Percentiles rank a stretch among this genome's conserved stretches.
These are phyloP conservation scores for Chiloscyllium punctatum DNA, from an alignment of 2,797 vertebrate species.

Conservation along the genomic window DNA sequence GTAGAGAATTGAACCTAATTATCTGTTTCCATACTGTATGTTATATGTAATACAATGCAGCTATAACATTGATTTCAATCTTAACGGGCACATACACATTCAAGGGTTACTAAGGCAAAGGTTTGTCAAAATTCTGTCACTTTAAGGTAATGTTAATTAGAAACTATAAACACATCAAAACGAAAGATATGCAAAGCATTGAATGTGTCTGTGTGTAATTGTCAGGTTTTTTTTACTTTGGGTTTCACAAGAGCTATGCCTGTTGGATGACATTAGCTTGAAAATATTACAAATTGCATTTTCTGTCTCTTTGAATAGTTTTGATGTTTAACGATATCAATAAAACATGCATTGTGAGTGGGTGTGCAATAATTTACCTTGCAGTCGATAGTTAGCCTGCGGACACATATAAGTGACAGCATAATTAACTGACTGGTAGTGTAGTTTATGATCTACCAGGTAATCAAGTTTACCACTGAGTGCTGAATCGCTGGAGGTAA, in stretches of 20 bases:
- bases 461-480: background rate
- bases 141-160: background rate
- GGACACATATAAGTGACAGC: background rate
- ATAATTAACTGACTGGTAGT: constrained; percentile 14
- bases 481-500: background rate
- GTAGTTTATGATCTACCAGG: background rate
- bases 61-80: background rate
- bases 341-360: background rate
- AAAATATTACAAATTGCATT: background rate
- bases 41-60: background rate
- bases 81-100: background rate
- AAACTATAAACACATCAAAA: background rate
- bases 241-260: background rate
- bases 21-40: background rate
- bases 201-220: background rate
- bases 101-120: background rate
- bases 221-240: background rate
- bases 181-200: background rate
- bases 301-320: background rate
- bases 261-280: background rate
- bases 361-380: background rate
- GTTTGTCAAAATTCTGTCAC: background rate
- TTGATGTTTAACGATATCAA: constrained; percentile 18
- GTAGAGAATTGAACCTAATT: background rate
- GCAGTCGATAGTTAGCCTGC: background rate